Percentiles rank a stretch among this genome's conserved stretches.
Evolutionary conservation across 2,888 invertebrate genomes (phyloP).

Genomic region (Oligia latruncula): DNA sequence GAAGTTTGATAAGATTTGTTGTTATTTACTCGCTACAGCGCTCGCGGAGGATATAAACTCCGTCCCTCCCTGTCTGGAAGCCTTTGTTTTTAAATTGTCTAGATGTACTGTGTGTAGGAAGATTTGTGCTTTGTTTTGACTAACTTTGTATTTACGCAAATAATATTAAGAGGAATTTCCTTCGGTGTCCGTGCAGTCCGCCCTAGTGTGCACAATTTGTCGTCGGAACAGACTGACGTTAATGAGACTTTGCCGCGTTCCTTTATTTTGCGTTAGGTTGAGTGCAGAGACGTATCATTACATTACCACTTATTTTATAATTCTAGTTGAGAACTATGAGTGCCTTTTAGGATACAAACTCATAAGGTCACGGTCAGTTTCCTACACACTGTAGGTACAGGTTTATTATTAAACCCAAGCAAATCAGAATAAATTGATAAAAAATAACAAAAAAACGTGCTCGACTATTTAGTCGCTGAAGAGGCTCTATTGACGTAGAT

Average conservation of each 20-base stretch:
- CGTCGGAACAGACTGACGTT: neutral
- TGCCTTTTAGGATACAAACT: neutral
- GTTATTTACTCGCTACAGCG: conserved; percentile 54
- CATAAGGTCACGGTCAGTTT: neutral
- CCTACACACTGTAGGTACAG: neutral
- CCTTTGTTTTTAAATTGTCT: conserved; percentile 50
- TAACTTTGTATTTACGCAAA: conserved; percentile 29
- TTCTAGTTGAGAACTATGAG: neutral
- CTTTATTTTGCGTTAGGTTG: neutral
- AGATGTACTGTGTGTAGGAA: conserved; percentile 6
- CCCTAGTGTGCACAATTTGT: neutral
- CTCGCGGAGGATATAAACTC: conserved; percentile 33
- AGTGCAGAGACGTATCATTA: neutral
- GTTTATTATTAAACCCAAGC: neutral
- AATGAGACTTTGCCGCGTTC: neutral
- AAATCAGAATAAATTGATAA: neutral
- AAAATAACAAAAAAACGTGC: neutral
- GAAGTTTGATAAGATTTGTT: conserved; percentile 60
- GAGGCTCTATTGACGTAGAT: neutral
- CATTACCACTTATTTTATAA: neutral
- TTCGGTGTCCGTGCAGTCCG: neutral
- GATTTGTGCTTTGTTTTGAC: conserved; percentile 32
- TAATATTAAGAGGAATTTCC: conserved; percentile 4
- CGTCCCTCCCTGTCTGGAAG: conserved; percentile 49
- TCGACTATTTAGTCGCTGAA: neutral